A percentile compares a stretch with the other conserved stretches of the same genome.
These are phyloP conservation scores for Ormia ochracea DNA, from an alignment of 2,888 invertebrate species.

Conservation along the genomic window DNA sequence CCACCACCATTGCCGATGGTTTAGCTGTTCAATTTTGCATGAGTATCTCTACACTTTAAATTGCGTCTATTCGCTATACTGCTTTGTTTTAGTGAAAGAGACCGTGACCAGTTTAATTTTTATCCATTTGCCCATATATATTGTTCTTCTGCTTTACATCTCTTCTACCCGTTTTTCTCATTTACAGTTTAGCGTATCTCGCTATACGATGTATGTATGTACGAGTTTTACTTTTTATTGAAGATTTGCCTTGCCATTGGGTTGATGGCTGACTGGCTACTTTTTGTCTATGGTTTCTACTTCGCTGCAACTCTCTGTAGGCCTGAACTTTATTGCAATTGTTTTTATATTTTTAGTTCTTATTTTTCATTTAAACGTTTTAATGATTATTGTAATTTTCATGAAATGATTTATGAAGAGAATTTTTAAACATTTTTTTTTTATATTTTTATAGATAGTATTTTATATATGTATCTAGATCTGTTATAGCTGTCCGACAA, in stretches of 20 bases:
- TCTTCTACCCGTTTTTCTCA: slow-evolving; percentile 6
- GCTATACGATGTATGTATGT: no score
- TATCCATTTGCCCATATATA: slow-evolving; percentile 22
- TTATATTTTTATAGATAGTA: not conserved
- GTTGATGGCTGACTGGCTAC: slow-evolving; percentile 57
- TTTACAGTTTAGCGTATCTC: not conserved
- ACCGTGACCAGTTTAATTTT: slow-evolving; percentile 59
- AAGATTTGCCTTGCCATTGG: slow-evolving; percentile 16
- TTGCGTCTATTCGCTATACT: slow-evolving; percentile 19
- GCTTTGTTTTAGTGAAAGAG: slow-evolving; percentile 59
- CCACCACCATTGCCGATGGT: slow-evolving; percentile 38
- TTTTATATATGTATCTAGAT: slow-evolving; percentile 11
- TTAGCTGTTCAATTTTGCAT: slow-evolving; percentile 22
- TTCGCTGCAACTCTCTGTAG: slow-evolving; percentile 48
- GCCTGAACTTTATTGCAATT: slow-evolving; percentile 56
- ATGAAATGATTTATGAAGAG: slow-evolving; percentile 58
- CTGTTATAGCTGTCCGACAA: slow-evolving; percentile 47
- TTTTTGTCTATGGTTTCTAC: slow-evolving; percentile 55
- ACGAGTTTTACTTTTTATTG: not conserved
- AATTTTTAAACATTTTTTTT: slow-evolving; percentile 25
- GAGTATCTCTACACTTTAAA: slow-evolving; percentile 24
- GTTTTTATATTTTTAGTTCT: not conserved
- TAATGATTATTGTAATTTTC: slow-evolving; percentile 59
- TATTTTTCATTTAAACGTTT: slow-evolving; percentile 38
- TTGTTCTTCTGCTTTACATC: slow-evolving; percentile 23